Evolutionary conservation across 2,113 vertebrate genomes (phyloP), one percentile per base, ranked within the genome.

Genomic region (Oncorhynchus kisutch): DNA sequence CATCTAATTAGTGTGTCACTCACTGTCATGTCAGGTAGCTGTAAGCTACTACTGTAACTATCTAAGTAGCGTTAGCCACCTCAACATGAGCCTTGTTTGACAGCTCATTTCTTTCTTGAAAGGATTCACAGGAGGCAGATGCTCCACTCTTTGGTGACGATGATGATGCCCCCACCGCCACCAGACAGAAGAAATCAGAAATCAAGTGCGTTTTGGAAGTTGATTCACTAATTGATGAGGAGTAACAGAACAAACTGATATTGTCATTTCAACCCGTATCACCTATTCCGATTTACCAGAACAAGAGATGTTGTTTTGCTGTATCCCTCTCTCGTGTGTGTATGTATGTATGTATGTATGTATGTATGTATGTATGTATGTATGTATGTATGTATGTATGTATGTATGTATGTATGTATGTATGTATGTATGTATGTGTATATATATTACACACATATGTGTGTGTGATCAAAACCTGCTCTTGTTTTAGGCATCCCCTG

Each of bases 111-210:
- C 2, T 9, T 69, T 20, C 16, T 29, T 81, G 49, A 5, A 69
- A 98, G 97, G 95, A 95, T 69, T 94, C 94, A 62, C 51, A 18
- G 51, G 78, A 95, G 34, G 94, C 94, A 76, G 95, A 99, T 9
- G 93, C 97, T 71, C 96, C 96, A 60, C 95, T 97, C 22, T 99
- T 98, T 86, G 95, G 97, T 49, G 95, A 96, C 0, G 96, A 98
- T 62, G 96, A 96, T 13, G 94, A 95, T 76, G 82, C 51, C 39
- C 39, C 39, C 39, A 24, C 24, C 1, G 24, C 24, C 24, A 25
- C 79, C 54, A 80, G 70, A 49, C 73, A 80, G 31, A 94, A 67
- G 80, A 94, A 92, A 76, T 89, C 94, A 25, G 94, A 90, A 73
- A 94, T 97, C 59, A 95, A 94, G 97, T 99, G 48, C 82, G 73